Evolutionary conservation across 2,888 invertebrate genomes (phyloP), one percentile per base, ranked within the genome.

Genomic region (Acanthacorydalis orientalis): DNA sequence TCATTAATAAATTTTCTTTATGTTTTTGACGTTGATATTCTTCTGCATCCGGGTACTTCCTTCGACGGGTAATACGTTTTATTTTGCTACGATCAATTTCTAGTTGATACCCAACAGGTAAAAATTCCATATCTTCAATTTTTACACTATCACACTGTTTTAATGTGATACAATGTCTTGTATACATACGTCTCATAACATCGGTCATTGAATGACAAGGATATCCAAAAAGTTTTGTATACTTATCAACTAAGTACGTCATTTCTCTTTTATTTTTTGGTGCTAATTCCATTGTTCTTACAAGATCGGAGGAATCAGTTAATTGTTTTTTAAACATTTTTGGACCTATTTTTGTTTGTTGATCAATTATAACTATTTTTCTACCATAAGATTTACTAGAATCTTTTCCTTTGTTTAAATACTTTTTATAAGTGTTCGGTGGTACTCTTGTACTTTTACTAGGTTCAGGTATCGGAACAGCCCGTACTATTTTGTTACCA

Each of bases 281-380:
- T 16, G 50, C 47, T 12, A 46, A 37, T n/a, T 46, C 45, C 7
- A 32, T 9, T 6, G 12, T 46, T 23, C 12, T 43, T 11, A 49
- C 45, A 11, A 51, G 38, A 47, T 54, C 53, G 8, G 40, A 16
- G 4, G 49, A 48, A 12, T 48, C n/a, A n/a, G 7, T 39, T 7
- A 54, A 40, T 45, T 54, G 53, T 15, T 42, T 9, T 48, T 53
- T 53, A 45, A 53, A 52, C 33, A 47, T 37, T 9, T 38, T 39
- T 2, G 50, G 46, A 37, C 47, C 42, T 7, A 54, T 52, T 14
- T 39, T 42, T 6, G 42, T 52, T 38, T 48, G 35, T 14, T 42
- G 39, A 42, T 54, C 54, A 9, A 54, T 45, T 33, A 48, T 50
- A 44, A 49, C 16, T 8, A 39, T 33, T 31, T 48, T 48, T 31